Conservation (phyloP, 1,140 invertebrate genomes). For the Drosophila serrata region DNA sequence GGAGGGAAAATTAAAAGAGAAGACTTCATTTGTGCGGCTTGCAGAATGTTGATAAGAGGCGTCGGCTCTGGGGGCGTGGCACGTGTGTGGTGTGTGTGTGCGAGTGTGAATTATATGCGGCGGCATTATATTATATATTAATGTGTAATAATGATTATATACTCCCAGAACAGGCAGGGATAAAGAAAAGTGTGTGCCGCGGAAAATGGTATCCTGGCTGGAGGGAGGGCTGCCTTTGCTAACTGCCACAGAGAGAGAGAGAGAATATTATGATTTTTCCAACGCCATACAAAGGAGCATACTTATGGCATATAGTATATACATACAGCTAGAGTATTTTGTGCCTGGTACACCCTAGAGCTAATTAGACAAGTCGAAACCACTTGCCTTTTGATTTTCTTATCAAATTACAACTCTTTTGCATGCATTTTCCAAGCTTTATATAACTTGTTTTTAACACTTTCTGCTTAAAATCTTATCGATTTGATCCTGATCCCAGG, state of each 20-base stretch:
- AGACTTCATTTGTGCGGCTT: slow-evolving; percentile 76
- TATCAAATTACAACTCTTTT: not conserved
- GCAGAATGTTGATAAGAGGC: slow-evolving; percentile 76
- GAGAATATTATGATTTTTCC: slow-evolving; percentile 4
- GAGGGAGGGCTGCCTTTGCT: not conserved
- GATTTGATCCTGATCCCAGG: slow-evolving; percentile 9
- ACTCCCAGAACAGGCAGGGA: slow-evolving; percentile 10
- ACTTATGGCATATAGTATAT: not conserved
- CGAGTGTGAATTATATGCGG: slow-evolving; percentile 65
- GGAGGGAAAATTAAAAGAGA: slow-evolving; percentile 74
- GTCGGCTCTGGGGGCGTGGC: slow-evolving; percentile 30
- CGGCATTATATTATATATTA: slow-evolving; percentile 73
- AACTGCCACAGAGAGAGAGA: not conserved
- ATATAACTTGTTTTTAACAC: not conserved
- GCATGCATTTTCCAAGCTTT: not conserved
- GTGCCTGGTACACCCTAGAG: not conserved
- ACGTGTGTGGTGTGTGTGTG: slow-evolving; percentile 17
- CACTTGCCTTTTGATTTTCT: too few species aligned
- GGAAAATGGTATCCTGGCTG: not conserved
- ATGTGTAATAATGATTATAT: slow-evolving; percentile 73
- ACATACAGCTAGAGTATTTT: not conserved
- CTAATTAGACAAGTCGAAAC: not conserved
- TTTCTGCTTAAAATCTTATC: not conserved
- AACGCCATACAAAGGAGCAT: not conserved
- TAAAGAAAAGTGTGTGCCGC: slow-evolving; percentile 2